Conservation (phyloP, 30 jellyfish, hydroid and myxozoan genomes). For the Turritopsis rubra region DNA sequence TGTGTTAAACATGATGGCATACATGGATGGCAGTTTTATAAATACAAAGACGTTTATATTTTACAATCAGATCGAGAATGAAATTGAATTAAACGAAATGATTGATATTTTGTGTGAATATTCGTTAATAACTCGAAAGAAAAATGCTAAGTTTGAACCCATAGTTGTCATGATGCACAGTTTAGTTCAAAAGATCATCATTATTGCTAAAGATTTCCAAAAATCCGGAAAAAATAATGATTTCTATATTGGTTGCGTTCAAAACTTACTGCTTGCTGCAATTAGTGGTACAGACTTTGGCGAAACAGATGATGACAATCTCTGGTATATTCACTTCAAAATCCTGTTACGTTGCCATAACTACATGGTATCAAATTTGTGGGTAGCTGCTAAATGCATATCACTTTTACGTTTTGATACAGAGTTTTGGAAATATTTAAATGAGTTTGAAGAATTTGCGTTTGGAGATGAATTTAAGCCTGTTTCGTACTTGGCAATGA, state of each 20-base stretch:
- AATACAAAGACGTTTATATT: not conserved
- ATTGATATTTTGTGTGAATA: not conserved
- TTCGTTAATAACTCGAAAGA: not conserved
- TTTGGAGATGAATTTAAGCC: not conserved
- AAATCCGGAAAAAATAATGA: not conserved
- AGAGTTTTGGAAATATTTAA: not conserved
- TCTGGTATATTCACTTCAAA: not conserved
- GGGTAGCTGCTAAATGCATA: too few species aligned
- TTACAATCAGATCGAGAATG: not conserved
- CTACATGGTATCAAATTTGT: not conserved
- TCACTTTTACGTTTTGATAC: not conserved
- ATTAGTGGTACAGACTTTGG: not conserved
- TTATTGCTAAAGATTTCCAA: not conserved
- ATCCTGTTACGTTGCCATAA: not conserved
- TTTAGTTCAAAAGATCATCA: not conserved
- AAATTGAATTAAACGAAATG: not conserved
- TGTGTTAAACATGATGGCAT: conserved; percentile 7
- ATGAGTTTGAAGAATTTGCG: too few species aligned
- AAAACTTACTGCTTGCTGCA: not conserved
- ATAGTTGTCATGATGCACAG: not conserved
- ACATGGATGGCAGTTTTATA: conserved; percentile 5
- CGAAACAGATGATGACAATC: not conserved
- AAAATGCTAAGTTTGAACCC: not conserved
- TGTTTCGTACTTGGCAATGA: not conserved
- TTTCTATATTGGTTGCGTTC: too few species aligned